Evolutionary conservation across 2,113 vertebrate genomes (phyloP), one percentile per base, ranked within the genome.

Genomic region (Epinephelus fuscoguttatus): DNA sequence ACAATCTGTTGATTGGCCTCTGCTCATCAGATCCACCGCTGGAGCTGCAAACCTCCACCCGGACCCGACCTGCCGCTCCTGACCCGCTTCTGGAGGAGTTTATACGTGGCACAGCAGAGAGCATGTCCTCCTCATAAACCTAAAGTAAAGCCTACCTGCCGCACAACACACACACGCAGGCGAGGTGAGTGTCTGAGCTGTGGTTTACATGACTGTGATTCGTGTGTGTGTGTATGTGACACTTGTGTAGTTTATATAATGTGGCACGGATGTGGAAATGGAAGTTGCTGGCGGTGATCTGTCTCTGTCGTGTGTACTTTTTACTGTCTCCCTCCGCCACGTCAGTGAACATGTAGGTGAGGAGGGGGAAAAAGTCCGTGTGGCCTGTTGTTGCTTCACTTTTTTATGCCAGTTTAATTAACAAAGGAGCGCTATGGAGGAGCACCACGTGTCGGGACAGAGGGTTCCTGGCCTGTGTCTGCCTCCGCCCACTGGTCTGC

Each of bases 371-470:
- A 23, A 47, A 62, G 27, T 85, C 49, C 33, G 50, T 45, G 82
- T 73, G 85, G 78, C 77, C 80, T 80, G 72, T 62, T 53, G 76
- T 60, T 83, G 76, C 50, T 64, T 21, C 70, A 78, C 82, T 87
- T 84, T 87, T 18, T 40, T 21, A 11, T 18, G 13, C 27, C 71
- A 40, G 60, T 88, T 91, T 93, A 88, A 88, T 92, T 80, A 92
- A 94, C 92, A 93, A 95, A 93, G 89, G 78, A 78, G 79, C 73
- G 82, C 81, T 57, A 89, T 88, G 77, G 88, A 89, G 85, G 88
- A 88, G 82, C 86, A 92, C 92, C 94, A 95, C 94, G 95, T 95
- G 95, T 92, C 87, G 83, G 75, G 53, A 67, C 2, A 5, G 27
- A 30, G 42, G 60, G 47, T 76, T 90, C 62, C 88, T 33, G 71